Evolutionary conservation across 2,888 invertebrate genomes (phyloP), one percentile per base, ranked within the genome.

Genomic region (Flexamia atlantica): DNA sequence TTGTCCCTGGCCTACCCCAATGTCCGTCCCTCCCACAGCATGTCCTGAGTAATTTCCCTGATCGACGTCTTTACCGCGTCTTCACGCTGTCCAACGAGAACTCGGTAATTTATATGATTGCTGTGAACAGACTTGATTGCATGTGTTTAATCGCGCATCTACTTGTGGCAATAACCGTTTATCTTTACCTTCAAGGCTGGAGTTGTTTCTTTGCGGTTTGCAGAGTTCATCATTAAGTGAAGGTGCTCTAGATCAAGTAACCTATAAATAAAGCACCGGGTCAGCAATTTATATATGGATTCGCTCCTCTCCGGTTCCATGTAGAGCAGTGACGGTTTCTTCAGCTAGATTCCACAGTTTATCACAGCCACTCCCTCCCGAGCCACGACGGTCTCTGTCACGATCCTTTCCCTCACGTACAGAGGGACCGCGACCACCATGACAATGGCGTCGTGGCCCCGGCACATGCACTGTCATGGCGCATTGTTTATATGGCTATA

Each of bases 1-100:
- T 64, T n/a, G 64, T 64, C 64, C 76, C 40, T 46, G 50, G 28
- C 76, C 76, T 76, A 46, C 17, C 76, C 40, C 76, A 42, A 50
- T 14, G 28, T 46, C 25, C n/a, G 57, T 23, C 14, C 70, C 70
- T 20, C 70, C 70, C 40, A 70, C 70, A 64, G n/a, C n/a, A n/a
- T n/a, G n/a, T n/a, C n/a, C n/a, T n/a, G n/a, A n/a, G n/a, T n/a
- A 36, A 36, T 28, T 40, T 70, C 32, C 17, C 36, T 70, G 23
- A 40, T 40, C 25, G 23, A 70, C 70, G 40, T 70, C 32, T 70
- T 70, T 70, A 70, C 40, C 70, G 70, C 40, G 9, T 20, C 70
- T 70, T 36, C 70, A 70, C 70, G 70, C 70, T 70, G 70, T 40
- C 70, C 5, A 32, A 40, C 32, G 70, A 70, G 36, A 70, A 70